Evolutionary conservation across 2,113 vertebrate species (phyloP).

Genomic region (Columba janthina): DNA sequence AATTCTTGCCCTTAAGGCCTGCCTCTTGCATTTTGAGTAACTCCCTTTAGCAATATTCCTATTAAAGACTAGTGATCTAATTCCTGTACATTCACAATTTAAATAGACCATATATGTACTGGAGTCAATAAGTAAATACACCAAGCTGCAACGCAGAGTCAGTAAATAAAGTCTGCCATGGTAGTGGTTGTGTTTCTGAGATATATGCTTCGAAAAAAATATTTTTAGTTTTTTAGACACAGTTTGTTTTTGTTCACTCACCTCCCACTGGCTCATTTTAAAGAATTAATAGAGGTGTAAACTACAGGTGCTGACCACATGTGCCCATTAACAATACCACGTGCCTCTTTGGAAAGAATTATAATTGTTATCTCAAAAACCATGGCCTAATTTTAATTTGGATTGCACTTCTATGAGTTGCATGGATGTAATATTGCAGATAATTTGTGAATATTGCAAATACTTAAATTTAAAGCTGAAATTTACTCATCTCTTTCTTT

Average conservation of each 20-base stretch:
- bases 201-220: background rate
- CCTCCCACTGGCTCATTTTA: background rate
- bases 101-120: background rate
- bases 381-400: background rate
- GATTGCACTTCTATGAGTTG: accelerated
- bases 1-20: background rate
- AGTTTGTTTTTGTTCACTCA: background rate
- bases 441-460: background rate
- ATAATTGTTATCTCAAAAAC: background rate
- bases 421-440: background rate
- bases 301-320: background rate
- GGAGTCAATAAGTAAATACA: background rate
- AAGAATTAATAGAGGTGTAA: background rate
- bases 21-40: background rate
- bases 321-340: background rate
- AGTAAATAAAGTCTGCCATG: background rate
- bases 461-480: background rate
- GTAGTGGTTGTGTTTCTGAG: background rate
- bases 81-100: background rate
- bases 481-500: background rate
- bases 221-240: background rate
- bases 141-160: background rate
- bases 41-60: background rate
- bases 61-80: background rate
- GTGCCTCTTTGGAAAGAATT: background rate